Base-by-base conservation (phyloP, 2,113 vertebrate species). In the Tachysurus fulvidraco region DNA sequence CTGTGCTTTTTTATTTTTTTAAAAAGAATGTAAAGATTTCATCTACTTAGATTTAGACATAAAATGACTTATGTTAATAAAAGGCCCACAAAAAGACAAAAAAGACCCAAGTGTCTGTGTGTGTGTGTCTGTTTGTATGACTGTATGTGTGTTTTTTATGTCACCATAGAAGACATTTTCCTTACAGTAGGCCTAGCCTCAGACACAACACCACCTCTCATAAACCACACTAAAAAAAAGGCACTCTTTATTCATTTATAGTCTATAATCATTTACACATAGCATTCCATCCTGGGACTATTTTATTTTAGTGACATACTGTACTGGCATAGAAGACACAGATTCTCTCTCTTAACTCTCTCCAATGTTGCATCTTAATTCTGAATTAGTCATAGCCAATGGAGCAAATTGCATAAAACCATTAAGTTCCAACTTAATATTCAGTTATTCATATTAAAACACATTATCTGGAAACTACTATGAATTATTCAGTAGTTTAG, bases 231-330 rank as follows among this genome's bases (percentile, higher is more conserved):
- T 55, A 54, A 54, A 82, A 83, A n/a, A 83, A 77, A 28, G 57
- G 65, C 28, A 41, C 71, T 9, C 46, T 50, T 41, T 23, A 74
- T 83, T 73, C 78, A 77, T 77, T 83, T 77, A 83, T 87, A 83
- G 81, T 28, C 25, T 71, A 28, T 3, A 55, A 83, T 25, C 71
- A 83, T 87, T 77, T 79, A 62, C 81, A 78, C 67, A 83, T 65
- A 41, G 50, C 83, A 81, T 88, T 85, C 30, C 25, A 59, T 46
- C 44, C 60, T 55, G 54, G 13, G 78, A 55, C n/a, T 41, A 74
- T 82, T 67, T 88, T 64, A 46, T 52, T 6, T 73, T 30, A 46
- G n/a, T 30, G 50, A 50, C 16, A 59, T 54, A n/a, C 67, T 6
- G 23, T 25, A 13, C 41, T 80, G 59, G 62, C 30, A 62, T 50